Evolutionary conservation across 2,888 invertebrate species (phyloP).

Genomic region (Ctena decussata): DNA sequence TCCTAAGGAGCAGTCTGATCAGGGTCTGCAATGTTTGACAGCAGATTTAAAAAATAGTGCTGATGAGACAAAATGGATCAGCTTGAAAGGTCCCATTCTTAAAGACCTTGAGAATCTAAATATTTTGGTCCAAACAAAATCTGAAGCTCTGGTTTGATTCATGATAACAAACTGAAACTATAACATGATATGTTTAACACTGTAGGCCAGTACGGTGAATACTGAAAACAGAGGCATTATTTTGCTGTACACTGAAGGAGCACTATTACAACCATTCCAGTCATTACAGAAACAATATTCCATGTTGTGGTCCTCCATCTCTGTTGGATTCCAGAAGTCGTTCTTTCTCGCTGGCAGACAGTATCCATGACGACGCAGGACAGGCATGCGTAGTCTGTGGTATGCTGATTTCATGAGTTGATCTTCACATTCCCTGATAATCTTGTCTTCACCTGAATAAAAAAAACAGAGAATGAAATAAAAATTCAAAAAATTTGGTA

Average conservation of each 20-base stretch:
- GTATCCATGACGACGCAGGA: slow-evolving; percentile 86
- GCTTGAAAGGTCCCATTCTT: no score
- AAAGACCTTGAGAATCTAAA: no score
- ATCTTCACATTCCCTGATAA: slow-evolving; percentile 85
- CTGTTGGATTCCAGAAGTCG: slow-evolving; percentile 80
- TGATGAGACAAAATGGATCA: no score
- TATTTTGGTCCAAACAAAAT: no score
- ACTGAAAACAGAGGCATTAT: slow-evolving; percentile 50
- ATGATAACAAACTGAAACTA: neutral
- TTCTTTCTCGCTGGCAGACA: slow-evolving; percentile 84
- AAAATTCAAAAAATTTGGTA: no score
- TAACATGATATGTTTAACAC: neutral
- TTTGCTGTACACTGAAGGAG: slow-evolving; percentile 35
- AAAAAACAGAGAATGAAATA: no score
- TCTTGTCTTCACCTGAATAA: slow-evolving; percentile 81
- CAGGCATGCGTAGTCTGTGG: slow-evolving; percentile 85
- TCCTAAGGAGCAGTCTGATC: neutral
- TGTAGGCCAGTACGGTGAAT: slow-evolving; percentile 15
- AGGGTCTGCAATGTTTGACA: neutral
- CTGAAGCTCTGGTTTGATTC: no score
- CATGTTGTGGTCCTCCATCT: slow-evolving; percentile 74
- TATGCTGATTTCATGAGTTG: slow-evolving; percentile 80
- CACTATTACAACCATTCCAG: slow-evolving; percentile 86
- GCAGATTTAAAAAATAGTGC: no score
- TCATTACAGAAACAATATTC: slow-evolving; percentile 87